Conservation (phyloP, 2,113 vertebrate genomes). For the Onychostoma macrolepis region DNA sequence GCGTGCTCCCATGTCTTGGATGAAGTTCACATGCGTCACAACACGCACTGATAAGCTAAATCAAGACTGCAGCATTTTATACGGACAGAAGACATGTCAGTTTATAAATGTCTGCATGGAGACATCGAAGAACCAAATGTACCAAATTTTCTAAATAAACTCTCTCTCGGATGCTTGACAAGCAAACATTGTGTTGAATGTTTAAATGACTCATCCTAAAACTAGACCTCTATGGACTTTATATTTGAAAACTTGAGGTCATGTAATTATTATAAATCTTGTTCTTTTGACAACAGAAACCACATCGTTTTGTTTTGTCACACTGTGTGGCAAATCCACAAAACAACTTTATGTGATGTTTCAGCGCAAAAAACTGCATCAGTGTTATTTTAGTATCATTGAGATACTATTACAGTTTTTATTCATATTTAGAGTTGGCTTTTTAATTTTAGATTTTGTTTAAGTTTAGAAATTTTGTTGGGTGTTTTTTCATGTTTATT, state of each 20-base stretch:
- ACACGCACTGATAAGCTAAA: conserved; percentile 40
- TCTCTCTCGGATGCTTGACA: neutral
- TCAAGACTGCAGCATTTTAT: conserved; percentile 26
- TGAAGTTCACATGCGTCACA: conserved; percentile 47
- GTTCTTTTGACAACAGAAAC: neutral
- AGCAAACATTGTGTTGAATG: conserved; percentile 12
- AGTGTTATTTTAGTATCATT: neutral
- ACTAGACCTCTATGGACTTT: neutral
- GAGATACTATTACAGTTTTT: neutral
- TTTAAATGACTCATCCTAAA: conserved; percentile 13
- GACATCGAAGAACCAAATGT: neutral
- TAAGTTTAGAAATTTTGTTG: too few species aligned
- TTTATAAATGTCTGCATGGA: neutral
- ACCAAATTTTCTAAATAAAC: conserved; percentile 19
- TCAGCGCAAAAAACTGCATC: neutral
- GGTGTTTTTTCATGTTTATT: too few species aligned
- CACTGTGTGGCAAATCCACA: neutral
- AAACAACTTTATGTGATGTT: neutral
- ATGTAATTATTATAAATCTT: neutral
- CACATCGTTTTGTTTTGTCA: neutral
- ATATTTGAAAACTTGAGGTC: conserved; percentile 5
- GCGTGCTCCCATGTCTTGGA: conserved; percentile 29
- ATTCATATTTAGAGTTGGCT: too few species aligned
- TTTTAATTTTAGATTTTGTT: too few species aligned
- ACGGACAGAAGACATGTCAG: conserved; percentile 8